phyloP scores from a whole-genome alignment of 2,797 vertebrate species.

The Pantherophis alleghaniensis region DNA sequence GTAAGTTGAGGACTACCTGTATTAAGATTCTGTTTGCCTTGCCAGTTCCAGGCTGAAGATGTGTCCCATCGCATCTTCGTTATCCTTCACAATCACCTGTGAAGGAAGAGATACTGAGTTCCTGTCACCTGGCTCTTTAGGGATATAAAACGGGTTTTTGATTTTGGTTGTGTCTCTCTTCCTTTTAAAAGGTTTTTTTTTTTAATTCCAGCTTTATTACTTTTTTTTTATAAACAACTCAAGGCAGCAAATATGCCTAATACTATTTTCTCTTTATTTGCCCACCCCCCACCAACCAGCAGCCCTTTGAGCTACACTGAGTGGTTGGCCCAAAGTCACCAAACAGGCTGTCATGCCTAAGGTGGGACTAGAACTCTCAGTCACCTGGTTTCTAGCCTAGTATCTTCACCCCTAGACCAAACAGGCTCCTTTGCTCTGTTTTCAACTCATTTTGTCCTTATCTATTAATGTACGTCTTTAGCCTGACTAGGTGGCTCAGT shows the following conservation, averaged over 20 bases:
- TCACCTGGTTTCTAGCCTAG: too few relatives aligned
- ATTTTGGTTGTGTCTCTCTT: not conserved
- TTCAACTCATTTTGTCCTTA: not conserved
- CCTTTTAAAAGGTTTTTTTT: not conserved
- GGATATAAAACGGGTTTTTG: not conserved
- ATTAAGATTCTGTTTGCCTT: not conserved
- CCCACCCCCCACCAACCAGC: not conserved
- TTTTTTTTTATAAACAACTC: not conserved
- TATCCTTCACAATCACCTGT: not conserved
- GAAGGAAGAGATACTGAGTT: not conserved
- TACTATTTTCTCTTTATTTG: too few relatives aligned
- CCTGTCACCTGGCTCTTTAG: not conserved
- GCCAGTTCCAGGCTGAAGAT: not conserved
- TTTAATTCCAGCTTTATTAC: not conserved
- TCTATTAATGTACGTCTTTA: not conserved
- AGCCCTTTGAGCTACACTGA: not conserved
- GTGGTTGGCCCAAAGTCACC: not conserved
- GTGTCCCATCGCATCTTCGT: not conserved
- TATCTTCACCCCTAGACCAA: too few relatives aligned
- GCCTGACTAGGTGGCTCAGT: too few relatives aligned
- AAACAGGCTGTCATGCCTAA: not conserved
- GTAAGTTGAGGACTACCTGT: too few relatives aligned
- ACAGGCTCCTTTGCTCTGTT: not conserved
- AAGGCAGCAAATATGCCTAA: not conserved
- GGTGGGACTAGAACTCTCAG: too few relatives aligned